Base-by-base conservation (phyloP, 2,113 vertebrate genomes). In the Panthera leo region DNA sequence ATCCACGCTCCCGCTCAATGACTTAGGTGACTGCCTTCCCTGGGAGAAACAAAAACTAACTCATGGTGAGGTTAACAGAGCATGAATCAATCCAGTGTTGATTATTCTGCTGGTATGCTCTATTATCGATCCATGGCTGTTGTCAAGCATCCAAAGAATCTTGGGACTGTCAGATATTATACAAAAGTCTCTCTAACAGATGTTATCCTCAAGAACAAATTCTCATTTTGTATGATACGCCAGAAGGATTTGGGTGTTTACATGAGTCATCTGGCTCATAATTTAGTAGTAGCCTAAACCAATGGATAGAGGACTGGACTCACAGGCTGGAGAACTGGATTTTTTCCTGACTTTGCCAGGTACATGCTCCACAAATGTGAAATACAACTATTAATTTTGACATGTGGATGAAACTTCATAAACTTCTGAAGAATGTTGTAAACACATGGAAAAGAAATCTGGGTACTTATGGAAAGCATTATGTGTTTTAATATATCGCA, bases 191-290 rank as follows among this genome's bases (percentile, higher is more conserved):
- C 42, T 86, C 83, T 34, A 75, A 85, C 34, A 89, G 83, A 94
- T n/a, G 65, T 85, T 85, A 27, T 53, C 45, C 78, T 80, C n/a
- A 76, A 68, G 78, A 96, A 94, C 55, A 92, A 92, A 63, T 75
- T 80, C 39, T 80, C 83, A 89, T 75, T 96, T 86, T 36, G 71
- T 61, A 12, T 48, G n/a, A 45, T 63, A 80, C 31, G 16, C 13
- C 80, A 36, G 48, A 51, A 94, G 65, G 70, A 67, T 85, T 31
- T 48, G 76, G 27, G 75, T 73, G 78, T 85, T 71, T 65, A 36
- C 2, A 21, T 34, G 58, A 82, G 13, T 73, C 65, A 75, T 15
- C 34, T 79, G 76, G 45, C 21, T 80, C 31, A 65, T 36, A 45
- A 65, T 29, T 85, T 39, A 85, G 31, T 42, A 88, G 76, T 42